Percentiles rank a stretch among this genome's conserved stretches.
Evolutionary conservation across 2,113 vertebrate genomes (phyloP).

Genomic region (Circaetus cinerascens): DNA sequence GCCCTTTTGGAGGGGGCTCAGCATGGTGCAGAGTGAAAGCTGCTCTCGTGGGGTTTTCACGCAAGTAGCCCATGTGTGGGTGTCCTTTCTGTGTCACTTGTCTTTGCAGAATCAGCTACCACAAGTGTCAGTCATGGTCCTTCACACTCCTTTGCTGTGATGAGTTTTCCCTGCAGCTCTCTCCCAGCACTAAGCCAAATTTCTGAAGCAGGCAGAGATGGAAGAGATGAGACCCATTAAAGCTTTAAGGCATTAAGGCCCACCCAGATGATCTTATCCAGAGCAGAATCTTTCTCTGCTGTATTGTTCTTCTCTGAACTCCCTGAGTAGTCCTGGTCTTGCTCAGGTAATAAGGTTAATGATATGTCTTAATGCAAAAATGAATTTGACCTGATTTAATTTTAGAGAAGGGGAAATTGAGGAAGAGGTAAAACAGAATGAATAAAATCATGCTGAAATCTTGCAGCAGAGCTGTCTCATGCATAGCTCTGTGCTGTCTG

Average conservation of each 20-base stretch:
- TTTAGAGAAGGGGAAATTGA: neutral
- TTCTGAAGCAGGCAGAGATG: neutral
- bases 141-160: neutral
- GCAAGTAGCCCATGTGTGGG: too few relatives aligned
- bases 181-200: neutral
- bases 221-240: neutral
- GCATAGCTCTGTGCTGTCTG: neutral
- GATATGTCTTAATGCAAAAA: neutral
- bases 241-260: neutral
- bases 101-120: neutral
- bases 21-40: neutral
- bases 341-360: neutral
- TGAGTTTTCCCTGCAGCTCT: neutral
- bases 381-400: neutral
- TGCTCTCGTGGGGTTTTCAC: neutral
- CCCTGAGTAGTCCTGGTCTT: neutral
- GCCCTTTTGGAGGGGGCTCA: neutral
- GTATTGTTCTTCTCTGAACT: neutral
- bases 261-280: neutral
- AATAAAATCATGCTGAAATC: neutral
- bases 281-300: neutral
- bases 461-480: neutral
- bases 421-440: neutral
- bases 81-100: neutral
- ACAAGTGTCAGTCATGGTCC: neutral